A percentile compares a stretch with the other conserved stretches of the same genome.
Conservation (phyloP, 2,888 invertebrate genomes). For the Dolichopus griseipennis region DNA sequence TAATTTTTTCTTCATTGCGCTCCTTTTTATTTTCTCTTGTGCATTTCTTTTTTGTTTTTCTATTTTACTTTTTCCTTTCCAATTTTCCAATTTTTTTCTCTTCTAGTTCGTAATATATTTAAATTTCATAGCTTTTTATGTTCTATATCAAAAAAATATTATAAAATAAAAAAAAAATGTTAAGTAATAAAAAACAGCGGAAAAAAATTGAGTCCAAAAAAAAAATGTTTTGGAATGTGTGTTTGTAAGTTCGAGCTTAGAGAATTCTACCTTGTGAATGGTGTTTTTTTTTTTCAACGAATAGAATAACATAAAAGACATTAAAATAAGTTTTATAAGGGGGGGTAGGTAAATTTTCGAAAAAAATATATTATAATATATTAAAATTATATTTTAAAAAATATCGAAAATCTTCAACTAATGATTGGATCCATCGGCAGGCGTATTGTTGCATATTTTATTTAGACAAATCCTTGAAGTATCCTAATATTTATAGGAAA, state of each 20-base stretch:
- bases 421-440: too few species aligned
- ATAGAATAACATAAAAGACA: too few species aligned
- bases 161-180: not conserved
- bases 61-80: not conserved
- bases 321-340: too few species aligned
- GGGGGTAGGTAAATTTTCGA: too few species aligned
- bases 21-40: not conserved
- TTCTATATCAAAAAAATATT: not conserved
- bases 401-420: too few species aligned
- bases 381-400: too few species aligned
- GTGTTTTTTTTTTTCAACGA: too few species aligned
- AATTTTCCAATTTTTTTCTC: not conserved
- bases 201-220: not conserved
- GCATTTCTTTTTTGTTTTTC: not conserved
- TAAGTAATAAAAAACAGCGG: too few species aligned
- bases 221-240: not conserved
- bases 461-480: too few species aligned
- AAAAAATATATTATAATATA: too few species aligned
- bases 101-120: not conserved
- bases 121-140: constrained; percentile 6
- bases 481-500: too few species aligned
- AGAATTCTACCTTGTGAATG: not conserved
- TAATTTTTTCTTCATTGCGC: not conserved
- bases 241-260: not conserved
- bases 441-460: too few species aligned